These are phyloP conservation scores for Physella acuta DNA, from an alignment of 1,140 invertebrate genomes.

Conservation along the genomic window DNA sequence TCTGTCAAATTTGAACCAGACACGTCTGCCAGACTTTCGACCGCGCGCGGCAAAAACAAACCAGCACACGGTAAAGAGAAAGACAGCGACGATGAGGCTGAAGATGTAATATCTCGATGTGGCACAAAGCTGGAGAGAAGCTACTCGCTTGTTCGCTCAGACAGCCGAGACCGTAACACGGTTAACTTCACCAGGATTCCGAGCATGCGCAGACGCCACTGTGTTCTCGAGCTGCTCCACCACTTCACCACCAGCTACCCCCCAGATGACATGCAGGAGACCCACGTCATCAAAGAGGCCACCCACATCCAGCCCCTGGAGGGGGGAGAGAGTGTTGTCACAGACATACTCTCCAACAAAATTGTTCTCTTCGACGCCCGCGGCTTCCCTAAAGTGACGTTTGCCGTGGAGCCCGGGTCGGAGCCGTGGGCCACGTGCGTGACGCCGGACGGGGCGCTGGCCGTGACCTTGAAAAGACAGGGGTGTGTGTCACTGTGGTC, in stretches of 20 bases:
- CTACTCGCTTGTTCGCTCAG: neutral
- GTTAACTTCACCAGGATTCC: slow-evolving; percentile 14
- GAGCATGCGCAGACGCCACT: neutral
- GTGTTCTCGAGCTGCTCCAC: neutral
- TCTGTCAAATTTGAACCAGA: neutral
- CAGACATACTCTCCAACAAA: slow-evolving; percentile 23
- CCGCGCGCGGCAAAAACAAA: neutral
- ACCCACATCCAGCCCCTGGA: slow-evolving; percentile 10
- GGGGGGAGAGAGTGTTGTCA: slow-evolving; percentile 9
- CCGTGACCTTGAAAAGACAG: slow-evolving; percentile 28
- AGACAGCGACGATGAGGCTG: neutral
- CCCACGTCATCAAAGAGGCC: slow-evolving; percentile 14
- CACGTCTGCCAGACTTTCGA: neutral
- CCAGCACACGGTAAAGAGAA: neutral
- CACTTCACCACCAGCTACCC: neutral
- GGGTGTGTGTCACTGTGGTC: slow-evolving; percentile 30
- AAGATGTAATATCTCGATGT: neutral
- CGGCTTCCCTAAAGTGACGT: slow-evolving; percentile 17
- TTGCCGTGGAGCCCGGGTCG: slow-evolving; percentile 16
- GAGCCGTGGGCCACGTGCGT: slow-evolving; percentile 32
- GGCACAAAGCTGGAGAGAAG: neutral
- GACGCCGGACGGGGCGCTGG: slow-evolving; percentile 25
- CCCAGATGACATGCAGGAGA: neutral
- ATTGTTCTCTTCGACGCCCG: slow-evolving; percentile 8
- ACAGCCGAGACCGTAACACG: neutral